Percentiles rank a stretch among this genome's conserved stretches.
phyloP scores from a whole-genome alignment of 2,113 vertebrate species.

The Cepphus grylle region DNA sequence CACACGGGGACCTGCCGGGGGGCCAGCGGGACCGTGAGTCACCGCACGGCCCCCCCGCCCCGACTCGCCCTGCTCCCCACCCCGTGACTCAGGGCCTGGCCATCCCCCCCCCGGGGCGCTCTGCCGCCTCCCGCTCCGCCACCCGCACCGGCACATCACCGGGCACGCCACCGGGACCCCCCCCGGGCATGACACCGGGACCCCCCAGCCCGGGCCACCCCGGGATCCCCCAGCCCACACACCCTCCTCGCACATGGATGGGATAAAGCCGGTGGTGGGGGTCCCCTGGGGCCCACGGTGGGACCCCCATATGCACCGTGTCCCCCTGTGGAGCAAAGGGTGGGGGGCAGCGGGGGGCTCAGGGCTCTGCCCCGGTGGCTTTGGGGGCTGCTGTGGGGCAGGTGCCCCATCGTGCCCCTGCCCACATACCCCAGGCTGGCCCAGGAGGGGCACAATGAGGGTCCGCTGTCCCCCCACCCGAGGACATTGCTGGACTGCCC shows the following conservation, averaged over 20 bases:
- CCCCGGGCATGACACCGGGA: background rate
- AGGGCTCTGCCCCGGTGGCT: background rate
- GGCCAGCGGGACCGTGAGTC: background rate
- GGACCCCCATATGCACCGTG: background rate
- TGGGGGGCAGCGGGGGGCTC: background rate
- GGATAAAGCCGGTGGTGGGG: background rate
- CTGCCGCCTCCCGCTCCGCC: rapidly evolving
- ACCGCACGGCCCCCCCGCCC: background rate
- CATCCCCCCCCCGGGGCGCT: background rate
- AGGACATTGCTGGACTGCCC: background rate
- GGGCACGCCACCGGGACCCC: rapidly evolving
- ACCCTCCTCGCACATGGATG: background rate
- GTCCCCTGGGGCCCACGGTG: too few relatives aligned
- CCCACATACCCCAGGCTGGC: rapidly evolving
- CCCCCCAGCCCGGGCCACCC: background rate
- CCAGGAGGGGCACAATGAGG: background rate
- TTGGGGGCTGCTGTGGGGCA: background rate
- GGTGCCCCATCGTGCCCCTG: background rate
- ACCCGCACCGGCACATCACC: background rate
- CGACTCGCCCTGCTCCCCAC: background rate
- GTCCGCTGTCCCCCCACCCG: background rate
- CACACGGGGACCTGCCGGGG: rapidly evolving
- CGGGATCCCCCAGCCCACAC: background rate
- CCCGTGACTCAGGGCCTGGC: background rate
- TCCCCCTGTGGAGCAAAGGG: background rate